Evolutionary conservation across 2,888 invertebrate genomes (phyloP), one percentile per base, ranked within the genome.

Genomic region (Diaphora mendica): DNA sequence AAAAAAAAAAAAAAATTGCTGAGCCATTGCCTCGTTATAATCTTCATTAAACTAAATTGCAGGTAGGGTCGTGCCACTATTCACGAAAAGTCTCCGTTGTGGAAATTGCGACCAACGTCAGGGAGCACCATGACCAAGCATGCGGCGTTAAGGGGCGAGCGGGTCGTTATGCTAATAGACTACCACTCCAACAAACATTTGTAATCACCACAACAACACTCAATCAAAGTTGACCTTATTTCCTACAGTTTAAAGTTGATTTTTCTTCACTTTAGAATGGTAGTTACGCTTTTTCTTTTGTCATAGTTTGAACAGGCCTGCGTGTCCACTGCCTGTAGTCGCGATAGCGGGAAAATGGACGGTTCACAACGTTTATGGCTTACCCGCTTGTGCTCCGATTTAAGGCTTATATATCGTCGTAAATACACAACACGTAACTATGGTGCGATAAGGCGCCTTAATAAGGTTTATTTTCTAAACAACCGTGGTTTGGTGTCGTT

Each of bases 341-440:
- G 90, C 92, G 94, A 95, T 94, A 94, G 93, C 90, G 90, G 92
- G 93, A 93, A 95, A 95, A 95, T 94, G 94, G 92, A 94, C 93
- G 95, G 94, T 94, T 95, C 94, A 93, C 94, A 94, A 95, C 94
- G 93, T 95, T 95, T 95, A 94, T 92, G 91, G 94, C 92, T 92
- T 90, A 89, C 90, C 93, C 90, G 91, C 91, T 89, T 89, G 91
- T 91, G 90, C 89, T 90, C 89, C 88, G 90, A 92, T 92, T 93
- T 93, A 92, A 93, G 89, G 90, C 89, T 87, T 91, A 91, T 91
- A 92, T 91, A 84, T 89, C 87, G 89, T 89, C 90, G 90, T 93
- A 92, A 93, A 93, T 93, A 92, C 86, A 80, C 82, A 89, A 90
- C 91, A 91, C 87, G 91, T 91, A 89, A 87, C 85, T 83, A 85